Base-by-base conservation (phyloP, 2,113 vertebrate genomes). In the Oncorhynchus nerka region DNA sequence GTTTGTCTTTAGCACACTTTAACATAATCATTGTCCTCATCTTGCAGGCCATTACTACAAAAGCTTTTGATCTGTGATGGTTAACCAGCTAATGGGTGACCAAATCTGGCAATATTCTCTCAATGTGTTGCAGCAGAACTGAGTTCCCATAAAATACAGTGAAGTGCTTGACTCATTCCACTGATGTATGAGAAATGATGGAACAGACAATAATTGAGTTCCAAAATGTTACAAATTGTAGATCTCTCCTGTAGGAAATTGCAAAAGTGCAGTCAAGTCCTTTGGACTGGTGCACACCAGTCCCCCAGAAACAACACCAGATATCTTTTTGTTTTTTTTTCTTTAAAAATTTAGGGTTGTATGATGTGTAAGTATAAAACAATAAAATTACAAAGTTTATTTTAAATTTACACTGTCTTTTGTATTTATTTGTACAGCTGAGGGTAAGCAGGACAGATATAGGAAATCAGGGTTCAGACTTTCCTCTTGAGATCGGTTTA, bases 341-440 rank as follows among this genome's bases (percentile, higher is more conserved):
- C 81, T 81, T 92, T 92, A 88, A 39, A 86, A 85, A 86, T 90
- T 91, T 93, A 93, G 92, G 90, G 91, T 92, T 94, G 91, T 94
- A 93, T 93, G 91, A 92, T 90, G 91, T 93, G 91, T 92, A 89
- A 91, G 90, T 90, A 90, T 91, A 92, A 92, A 92, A 90, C 91
- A 94, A 94, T 94, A 94, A 94, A 94, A 91, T 93, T 89, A 92
- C 92, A 94, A 93, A 94, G 93, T 94, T 94, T 94, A 94, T 94
- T 94, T 94, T 94, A 94, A 91, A 93, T 88, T 74, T 89, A 90
- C 48, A 84, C 57, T 87, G 82, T 86, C 90, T 70, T 87, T 80
- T 83, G 75, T 88, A 59, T 86, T 86, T 45, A 73, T 80, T 81
- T 55, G 19, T 62, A 26, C 68, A 48, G 34, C n/a, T 48, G 9